A percentile compares a stretch with the other conserved stretches of the same genome.
Evolutionary conservation across 2,113 vertebrate species (phyloP).

Genomic region (Toxostoma redivivum): DNA sequence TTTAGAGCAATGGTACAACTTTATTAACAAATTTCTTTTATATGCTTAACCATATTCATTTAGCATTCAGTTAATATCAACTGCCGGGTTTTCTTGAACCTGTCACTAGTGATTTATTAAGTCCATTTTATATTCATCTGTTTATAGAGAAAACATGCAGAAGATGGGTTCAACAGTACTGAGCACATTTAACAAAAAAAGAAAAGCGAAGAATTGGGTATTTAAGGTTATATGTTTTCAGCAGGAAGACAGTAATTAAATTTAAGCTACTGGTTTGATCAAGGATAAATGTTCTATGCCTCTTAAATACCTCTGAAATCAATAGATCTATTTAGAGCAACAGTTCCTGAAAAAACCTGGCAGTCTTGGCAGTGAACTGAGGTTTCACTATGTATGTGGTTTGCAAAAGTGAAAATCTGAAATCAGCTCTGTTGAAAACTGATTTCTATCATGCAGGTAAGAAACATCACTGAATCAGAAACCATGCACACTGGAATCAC

Average conservation of each 20-base stretch:
- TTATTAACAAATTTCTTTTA: conserved; percentile 41
- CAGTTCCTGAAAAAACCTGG: background rate
- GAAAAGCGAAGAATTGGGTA: background rate
- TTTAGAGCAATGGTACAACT: conserved; percentile 16
- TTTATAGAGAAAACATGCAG: conserved; percentile 70
- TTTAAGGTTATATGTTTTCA: conserved; percentile 33
- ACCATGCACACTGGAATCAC: background rate
- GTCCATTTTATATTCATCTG: conserved; percentile 74
- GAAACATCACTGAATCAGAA: background rate
- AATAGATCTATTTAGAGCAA: conserved; percentile 60
- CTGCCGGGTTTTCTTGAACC: conserved; percentile 49
- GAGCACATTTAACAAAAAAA: conserved; percentile 54
- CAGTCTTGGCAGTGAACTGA: background rate
- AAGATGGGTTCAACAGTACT: conserved; percentile 52
- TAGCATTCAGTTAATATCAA: conserved; percentile 55
- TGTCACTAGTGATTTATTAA: conserved; percentile 74
- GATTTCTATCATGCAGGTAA: background rate
- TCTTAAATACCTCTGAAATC: conserved; percentile 66
- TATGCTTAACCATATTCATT: conserved; percentile 28
- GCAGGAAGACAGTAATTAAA: conserved; percentile 63
- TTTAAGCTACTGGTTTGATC: conserved; percentile 54
- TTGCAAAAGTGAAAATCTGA: background rate
- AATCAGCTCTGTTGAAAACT: conserved; percentile 22
- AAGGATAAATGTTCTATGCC: conserved; percentile 28
- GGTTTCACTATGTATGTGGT: background rate